Percentiles rank a stretch among this genome's conserved stretches.
Evolutionary conservation across 2,113 vertebrate species (phyloP).

Genomic region (Casuarius casuarius): DNA sequence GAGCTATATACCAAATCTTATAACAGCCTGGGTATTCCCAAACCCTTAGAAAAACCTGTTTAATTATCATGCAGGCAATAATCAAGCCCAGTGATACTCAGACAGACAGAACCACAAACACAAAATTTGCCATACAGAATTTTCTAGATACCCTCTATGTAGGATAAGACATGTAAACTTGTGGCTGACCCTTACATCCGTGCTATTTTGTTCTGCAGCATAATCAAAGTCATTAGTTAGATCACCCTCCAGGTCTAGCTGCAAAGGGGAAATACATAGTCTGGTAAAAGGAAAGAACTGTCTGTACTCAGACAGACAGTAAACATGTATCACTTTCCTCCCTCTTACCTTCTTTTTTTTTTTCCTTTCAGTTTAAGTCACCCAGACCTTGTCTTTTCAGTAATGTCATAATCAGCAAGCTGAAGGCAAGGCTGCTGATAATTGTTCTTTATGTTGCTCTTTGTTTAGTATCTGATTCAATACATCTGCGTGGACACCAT

Average conservation of each 20-base stretch:
- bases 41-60: slow-evolving; percentile 1
- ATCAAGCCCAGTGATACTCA: not conserved
- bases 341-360: not conserved
- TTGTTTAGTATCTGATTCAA: slow-evolving; percentile 90
- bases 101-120: not conserved
- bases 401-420: slow-evolving; percentile 88
- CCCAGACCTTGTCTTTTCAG: slow-evolving; percentile 81
- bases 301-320: slow-evolving; percentile 2
- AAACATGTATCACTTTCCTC: slow-evolving; percentile 6
- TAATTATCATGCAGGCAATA: not conserved
- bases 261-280: slow-evolving; percentile 37
- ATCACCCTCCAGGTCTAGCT: slow-evolving; percentile 49
- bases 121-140: not conserved
- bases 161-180: not conserved
- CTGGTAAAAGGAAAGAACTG: slow-evolving; percentile 28
- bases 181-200: not conserved
- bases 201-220: slow-evolving; percentile 37
- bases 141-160: not conserved
- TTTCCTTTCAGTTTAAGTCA: slow-evolving; percentile 70
- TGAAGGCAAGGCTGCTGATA: slow-evolving; percentile 85
- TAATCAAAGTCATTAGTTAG: slow-evolving; percentile 73
- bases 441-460: slow-evolving; percentile 89
- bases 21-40: not conserved
- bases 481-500: slow-evolving; percentile 88
- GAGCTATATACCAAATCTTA: not conserved